These are phyloP conservation scores for Hylia prasina DNA, from an alignment of 2,113 vertebrate genomes.

Conservation along the genomic window DNA sequence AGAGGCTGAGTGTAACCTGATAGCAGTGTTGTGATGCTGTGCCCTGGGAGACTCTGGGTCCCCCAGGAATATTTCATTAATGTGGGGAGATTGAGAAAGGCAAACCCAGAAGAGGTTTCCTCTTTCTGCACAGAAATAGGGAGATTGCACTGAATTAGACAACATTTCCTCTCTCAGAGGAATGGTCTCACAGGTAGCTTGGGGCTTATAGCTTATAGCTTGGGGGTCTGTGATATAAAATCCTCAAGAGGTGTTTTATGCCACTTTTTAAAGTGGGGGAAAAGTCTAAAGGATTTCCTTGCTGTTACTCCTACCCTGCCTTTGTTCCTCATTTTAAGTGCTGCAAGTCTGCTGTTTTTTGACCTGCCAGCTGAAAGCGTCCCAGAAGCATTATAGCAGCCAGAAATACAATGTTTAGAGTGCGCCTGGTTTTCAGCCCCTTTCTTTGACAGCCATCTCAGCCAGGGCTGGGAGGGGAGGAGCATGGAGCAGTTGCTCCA, in stretches of 20 bases:
- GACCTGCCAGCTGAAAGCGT: not conserved
- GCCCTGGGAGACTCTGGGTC: not conserved
- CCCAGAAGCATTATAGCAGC: not conserved
- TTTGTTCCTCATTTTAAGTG: not conserved
- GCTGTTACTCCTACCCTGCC: not conserved
- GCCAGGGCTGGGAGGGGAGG: not conserved
- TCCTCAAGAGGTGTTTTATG: not conserved
- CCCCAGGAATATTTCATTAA: not conserved
- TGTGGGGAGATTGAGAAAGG: not conserved
- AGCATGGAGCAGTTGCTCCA: not conserved
- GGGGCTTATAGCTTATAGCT: too few relatives aligned
- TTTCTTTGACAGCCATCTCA: not conserved
- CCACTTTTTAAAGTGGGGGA: not conserved
- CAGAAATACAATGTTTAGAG: slow-evolving; percentile 6
- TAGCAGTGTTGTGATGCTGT: not conserved
- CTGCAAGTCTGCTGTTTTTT: not conserved
- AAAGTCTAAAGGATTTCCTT: not conserved
- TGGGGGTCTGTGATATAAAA: not conserved
- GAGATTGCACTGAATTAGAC: not conserved
- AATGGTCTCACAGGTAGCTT: not conserved
- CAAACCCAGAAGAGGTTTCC: not conserved
- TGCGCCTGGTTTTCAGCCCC: not conserved
- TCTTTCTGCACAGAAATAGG: not conserved
- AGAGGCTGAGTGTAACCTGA: not conserved
- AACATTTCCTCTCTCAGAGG: fast-evolving